phyloP scores from a whole-genome alignment of 2,113 vertebrate species.

The Brachirus orientalis region DNA sequence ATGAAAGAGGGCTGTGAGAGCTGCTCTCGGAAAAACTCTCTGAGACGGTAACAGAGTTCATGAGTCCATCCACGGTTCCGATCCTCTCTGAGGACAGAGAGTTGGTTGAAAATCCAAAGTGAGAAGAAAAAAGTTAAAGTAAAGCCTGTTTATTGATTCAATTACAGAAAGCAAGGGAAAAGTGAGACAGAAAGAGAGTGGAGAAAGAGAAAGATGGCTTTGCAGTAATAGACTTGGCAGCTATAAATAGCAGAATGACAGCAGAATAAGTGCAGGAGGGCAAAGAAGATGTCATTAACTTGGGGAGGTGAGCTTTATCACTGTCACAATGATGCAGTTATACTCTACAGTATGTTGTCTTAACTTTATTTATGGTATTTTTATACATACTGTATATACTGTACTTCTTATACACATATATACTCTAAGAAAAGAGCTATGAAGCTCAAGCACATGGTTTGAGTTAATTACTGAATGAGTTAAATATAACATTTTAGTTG shows the following conservation, averaged over 20 bases:
- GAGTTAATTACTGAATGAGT: constrained; percentile 25
- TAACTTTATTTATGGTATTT: constrained; percentile 22
- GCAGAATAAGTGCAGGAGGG: constrained; percentile 54
- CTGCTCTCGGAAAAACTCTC: constrained; percentile 48
- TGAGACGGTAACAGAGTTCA: constrained; percentile 54
- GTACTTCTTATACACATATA: background rate
- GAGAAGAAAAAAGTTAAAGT: constrained; percentile 51
- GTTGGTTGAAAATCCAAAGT: constrained; percentile 46
- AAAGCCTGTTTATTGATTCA: constrained; percentile 71
- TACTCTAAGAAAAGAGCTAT: too few relatives aligned
- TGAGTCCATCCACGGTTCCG: constrained; percentile 42
- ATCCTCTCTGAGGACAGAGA: constrained; percentile 40
- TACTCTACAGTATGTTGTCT: constrained; percentile 13
- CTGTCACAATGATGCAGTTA: constrained; percentile 43
- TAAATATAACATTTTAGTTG: constrained; percentile 24
- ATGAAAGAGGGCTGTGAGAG: constrained; percentile 59
- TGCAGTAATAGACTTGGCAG: constrained; percentile 38
- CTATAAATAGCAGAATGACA: constrained; percentile 68
- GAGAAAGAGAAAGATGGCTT: constrained; percentile 30
- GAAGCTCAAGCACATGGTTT: too few relatives aligned
- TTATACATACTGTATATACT: background rate
- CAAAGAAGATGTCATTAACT: constrained; percentile 66
- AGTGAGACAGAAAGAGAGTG: constrained; percentile 32
- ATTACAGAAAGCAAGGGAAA: constrained; percentile 43
- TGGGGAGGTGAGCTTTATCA: constrained; percentile 56